Base-by-base conservation (phyloP, 2,888 invertebrate genomes). In the Amblyjoppa proteus region DNA sequence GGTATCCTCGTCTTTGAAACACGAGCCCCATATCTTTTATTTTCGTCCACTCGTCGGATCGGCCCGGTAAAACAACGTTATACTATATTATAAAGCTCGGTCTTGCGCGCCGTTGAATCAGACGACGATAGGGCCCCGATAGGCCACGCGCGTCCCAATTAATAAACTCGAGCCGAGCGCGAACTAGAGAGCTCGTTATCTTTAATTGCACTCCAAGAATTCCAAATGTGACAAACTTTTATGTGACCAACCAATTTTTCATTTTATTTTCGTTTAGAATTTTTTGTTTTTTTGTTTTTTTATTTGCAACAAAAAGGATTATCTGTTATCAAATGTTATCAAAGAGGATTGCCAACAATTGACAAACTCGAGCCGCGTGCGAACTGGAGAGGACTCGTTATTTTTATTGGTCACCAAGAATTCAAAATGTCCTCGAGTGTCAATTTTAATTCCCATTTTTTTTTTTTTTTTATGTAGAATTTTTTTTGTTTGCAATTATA, bases 1-100 rank as follows among this genome's bases (percentile, higher is more conserved):
- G 93, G 93, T 86, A 76, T 89, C 90, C 88, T 89, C 87, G 89
- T 91, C 92, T 93, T 93, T 93, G 93, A 93, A 93, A 93, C 90
- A 91, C 90, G 92, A 93, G 92, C 90, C 90, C 79, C 31, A 34
- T 64, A 64, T 64, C 71, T 79, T 76, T 28, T 56, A 0, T 38
- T 68, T 68, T 71, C 74, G 41, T 71, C 51, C 13, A 64, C 38
- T 77, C 38, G 58, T 78, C 70, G 66, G 70, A 53, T 70, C 70
- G 38, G 20, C 49, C 31, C 45, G 34, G 31, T 66, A 34, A 25
- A 25, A 53, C 53, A 3, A 66, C 61, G 76, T 84, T 81, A 16
- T 64, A 64, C 64, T 25, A 56, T 25, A 56, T 56, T 69, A 45
- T 69, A 49, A 58, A 28, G 56, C 38, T 41, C 16, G 31, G 16